Evolutionary conservation across 2,113 vertebrate genomes (phyloP).

Genomic region (Scatophagus argus): DNA sequence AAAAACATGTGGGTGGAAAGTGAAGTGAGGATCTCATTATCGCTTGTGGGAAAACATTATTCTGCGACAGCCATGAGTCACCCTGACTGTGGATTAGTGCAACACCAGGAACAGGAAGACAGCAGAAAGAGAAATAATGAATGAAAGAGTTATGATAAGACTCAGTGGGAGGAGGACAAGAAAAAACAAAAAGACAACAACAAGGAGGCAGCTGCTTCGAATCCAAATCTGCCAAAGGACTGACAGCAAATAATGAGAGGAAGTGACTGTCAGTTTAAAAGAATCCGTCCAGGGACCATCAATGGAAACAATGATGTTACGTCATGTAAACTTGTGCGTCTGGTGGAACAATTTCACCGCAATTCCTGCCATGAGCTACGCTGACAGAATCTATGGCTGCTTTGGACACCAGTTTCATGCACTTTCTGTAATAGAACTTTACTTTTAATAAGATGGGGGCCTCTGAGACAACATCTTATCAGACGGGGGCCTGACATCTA

Average conservation of each 20-base stretch:
- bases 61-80: slow-evolving; percentile 20
- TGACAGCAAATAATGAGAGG: background rate
- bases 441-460: too few species aligned
- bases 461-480: too few species aligned
- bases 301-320: too few species aligned
- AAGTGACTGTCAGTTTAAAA: too few species aligned
- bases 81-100: background rate
- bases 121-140: background rate
- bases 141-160: background rate
- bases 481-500: too few species aligned
- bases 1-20: background rate
- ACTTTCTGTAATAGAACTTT: too few species aligned
- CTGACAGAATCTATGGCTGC: too few species aligned
- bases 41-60: slow-evolving; percentile 3
- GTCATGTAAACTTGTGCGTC: too few species aligned
- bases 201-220: background rate
- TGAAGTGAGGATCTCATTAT: background rate
- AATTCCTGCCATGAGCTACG: too few species aligned
- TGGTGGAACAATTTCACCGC: too few species aligned
- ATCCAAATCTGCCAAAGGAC: background rate
- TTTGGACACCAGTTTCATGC: too few species aligned
- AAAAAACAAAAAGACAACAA: background rate
- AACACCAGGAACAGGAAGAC: background rate
- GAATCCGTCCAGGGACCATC: too few species aligned
- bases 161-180: background rate